Conservation (phyloP, 1,140 invertebrate genomes). For the Hypothenemus hampei region DNA sequence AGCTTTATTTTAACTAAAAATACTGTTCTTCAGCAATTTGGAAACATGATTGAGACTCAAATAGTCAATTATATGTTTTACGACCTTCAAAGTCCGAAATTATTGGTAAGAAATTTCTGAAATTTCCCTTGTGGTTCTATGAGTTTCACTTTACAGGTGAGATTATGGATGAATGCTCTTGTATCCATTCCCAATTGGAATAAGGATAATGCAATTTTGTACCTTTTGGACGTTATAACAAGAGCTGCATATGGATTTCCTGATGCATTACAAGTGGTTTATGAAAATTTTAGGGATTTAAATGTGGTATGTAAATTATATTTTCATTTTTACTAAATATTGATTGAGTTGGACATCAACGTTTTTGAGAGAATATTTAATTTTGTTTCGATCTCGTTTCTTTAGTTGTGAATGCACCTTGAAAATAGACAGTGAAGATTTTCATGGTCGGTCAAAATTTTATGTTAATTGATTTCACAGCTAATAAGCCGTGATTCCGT, state of each 20-base stretch:
- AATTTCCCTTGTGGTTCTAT: background rate
- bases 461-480: no score
- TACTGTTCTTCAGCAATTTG: constrained; percentile 62
- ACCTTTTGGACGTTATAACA: constrained; percentile 57
- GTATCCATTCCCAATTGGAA: constrained; percentile 60
- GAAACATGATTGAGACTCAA: constrained; percentile 69
- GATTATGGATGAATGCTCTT: constrained; percentile 60
- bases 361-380: no score
- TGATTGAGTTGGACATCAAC: no score
- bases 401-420: no score
- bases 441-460: no score
- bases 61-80: constrained; percentile 59
- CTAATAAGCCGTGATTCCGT: no score
- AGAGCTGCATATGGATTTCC: constrained; percentile 51
- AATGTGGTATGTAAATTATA: constrained; percentile 39
- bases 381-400: no score
- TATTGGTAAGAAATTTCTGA: constrained; percentile 48
- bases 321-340: no score
- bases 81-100: constrained; percentile 47
- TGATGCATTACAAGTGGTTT: constrained; percentile 43
- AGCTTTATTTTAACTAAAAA: constrained; percentile 59
- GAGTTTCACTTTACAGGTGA: constrained; percentile 21
- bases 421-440: no score
- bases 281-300: constrained; percentile 38
- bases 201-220: constrained; percentile 57